Percentiles rank a stretch among this genome's conserved stretches.
phyloP scores from a whole-genome alignment of 2,113 vertebrate genomes.

The Empidonax traillii region DNA sequence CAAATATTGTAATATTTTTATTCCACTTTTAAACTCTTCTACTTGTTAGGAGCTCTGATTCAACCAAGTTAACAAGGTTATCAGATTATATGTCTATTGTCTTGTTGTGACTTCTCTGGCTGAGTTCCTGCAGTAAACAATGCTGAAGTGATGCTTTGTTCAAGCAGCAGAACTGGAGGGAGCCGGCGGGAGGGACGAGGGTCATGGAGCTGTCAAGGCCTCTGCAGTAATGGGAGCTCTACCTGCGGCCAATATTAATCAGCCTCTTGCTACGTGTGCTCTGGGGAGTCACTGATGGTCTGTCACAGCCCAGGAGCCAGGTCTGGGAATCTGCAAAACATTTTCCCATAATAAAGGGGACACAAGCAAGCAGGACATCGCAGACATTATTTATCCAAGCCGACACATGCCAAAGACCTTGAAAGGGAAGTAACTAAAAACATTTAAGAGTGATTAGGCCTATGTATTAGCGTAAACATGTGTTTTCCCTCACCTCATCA shows the following conservation, averaged over 20 bases:
- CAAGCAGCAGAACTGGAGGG: background rate
- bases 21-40: slow-evolving; percentile 56
- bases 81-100: slow-evolving; percentile 70
- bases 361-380: background rate
- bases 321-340: background rate
- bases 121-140: slow-evolving; percentile 58
- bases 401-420: background rate
- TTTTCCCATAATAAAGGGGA: background rate
- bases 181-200: slow-evolving; percentile 2
- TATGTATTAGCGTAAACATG: background rate
- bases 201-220: slow-evolving; percentile 69
- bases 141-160: slow-evolving; percentile 67
- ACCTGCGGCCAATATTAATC: slow-evolving; percentile 22
- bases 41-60: slow-evolving; percentile 66
- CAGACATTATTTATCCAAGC: background rate
- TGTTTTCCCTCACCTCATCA: background rate
- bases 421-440: background rate
- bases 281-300: background rate
- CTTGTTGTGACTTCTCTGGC: slow-evolving; percentile 66
- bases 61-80: slow-evolving; percentile 70
- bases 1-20: slow-evolving; percentile 66
- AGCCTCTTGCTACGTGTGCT: background rate
- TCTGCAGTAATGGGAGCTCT: background rate
- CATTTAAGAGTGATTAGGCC: background rate
- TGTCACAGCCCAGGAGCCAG: background rate